Conservation (phyloP, 2,888 invertebrate genomes). For the Cancer borealis region DNA sequence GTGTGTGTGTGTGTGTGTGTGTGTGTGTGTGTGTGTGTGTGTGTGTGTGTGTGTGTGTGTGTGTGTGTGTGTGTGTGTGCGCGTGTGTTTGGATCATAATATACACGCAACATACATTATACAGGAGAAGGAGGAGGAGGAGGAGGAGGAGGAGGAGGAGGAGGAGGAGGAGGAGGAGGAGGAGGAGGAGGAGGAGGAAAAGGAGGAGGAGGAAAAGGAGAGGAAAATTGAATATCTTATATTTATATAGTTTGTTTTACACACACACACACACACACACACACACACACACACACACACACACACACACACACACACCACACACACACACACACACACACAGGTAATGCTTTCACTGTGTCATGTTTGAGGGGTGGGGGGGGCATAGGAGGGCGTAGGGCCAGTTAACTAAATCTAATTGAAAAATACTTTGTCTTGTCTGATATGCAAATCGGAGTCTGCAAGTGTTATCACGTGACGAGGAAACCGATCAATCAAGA, state of each 20-base stretch:
- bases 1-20: neutral
- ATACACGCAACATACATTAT: neutral
- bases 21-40: slow-evolving; percentile 37
- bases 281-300: slow-evolving; percentile 13
- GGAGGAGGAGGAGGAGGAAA: neutral
- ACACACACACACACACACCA: slow-evolving; percentile 29
- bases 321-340: slow-evolving; percentile 40
- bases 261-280: too few relatives aligned
- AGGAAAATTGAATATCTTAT: neutral
- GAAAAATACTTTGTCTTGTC: neutral
- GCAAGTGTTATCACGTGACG: neutral
- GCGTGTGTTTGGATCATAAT: neutral
- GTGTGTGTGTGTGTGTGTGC: slow-evolving; percentile 33
- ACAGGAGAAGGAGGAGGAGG: neutral
- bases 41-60: slow-evolving; percentile 45
- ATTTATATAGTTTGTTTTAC: neutral
- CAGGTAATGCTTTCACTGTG: neutral
- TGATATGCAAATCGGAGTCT: slow-evolving; percentile 16
- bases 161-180: neutral
- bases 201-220: too few relatives aligned
- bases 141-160: neutral
- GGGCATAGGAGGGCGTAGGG: neutral
- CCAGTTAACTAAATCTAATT: neutral
- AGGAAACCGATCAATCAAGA: neutral
- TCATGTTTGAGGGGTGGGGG: neutral